These are phyloP conservation scores for Prunella strophiata DNA, from an alignment of 2,797 vertebrate species.

Conservation along the genomic window DNA sequence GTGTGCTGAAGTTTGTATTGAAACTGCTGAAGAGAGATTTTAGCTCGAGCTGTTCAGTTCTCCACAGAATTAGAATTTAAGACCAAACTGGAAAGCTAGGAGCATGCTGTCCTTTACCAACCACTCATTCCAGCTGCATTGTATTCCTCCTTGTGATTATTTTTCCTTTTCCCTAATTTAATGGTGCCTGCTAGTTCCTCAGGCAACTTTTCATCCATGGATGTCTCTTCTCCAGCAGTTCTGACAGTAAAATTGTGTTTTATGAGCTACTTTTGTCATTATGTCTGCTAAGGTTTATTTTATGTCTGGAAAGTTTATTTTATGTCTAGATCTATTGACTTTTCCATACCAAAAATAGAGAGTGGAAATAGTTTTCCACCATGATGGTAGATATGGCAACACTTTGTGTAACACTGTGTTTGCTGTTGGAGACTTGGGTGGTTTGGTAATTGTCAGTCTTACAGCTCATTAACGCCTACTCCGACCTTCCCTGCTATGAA, in stretches of 20 bases:
- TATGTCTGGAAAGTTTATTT: not conserved
- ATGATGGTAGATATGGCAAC: not conserved
- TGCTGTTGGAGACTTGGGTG: not conserved
- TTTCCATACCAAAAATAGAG: not conserved
- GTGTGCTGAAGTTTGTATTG: not conserved
- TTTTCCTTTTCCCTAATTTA: not conserved
- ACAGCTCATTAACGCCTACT: not conserved
- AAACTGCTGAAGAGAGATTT: not conserved
- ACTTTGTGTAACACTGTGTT: not conserved
- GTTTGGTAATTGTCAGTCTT: not conserved
- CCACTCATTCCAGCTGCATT: not conserved
- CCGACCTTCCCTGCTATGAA: not conserved
- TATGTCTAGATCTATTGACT: not conserved
- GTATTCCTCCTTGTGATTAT: not conserved
- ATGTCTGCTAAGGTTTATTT: not conserved
- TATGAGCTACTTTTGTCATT: not conserved
- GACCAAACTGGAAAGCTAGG: not conserved
- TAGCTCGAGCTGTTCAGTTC: fast-evolving
- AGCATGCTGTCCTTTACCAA: not conserved
- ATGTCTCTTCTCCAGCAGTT: not conserved
- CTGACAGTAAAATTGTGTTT: not conserved
- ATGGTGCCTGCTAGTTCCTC: not conserved
- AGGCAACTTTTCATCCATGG: not conserved
- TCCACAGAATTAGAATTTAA: not conserved
- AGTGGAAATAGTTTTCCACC: not conserved